Evolutionary conservation across 2,113 vertebrate species (phyloP), one percentile per base, ranked within the genome.

Genomic region (Struthio camelus): DNA sequence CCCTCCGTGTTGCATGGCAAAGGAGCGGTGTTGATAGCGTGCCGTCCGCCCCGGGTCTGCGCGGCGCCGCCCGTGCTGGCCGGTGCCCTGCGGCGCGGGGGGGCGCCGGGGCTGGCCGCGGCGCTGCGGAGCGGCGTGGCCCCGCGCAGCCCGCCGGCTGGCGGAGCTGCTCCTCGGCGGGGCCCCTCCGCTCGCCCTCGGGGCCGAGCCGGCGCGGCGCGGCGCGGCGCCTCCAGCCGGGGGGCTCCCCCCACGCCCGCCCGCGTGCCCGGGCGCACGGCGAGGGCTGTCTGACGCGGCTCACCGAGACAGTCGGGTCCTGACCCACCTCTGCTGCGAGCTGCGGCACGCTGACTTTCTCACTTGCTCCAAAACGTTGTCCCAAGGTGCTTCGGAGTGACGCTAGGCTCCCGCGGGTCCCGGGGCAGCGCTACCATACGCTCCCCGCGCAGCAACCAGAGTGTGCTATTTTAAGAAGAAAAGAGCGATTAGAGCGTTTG

Each of bases 401-500:
- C 84, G 7, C 14, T 0, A 14, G 90, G 58, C 82, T 54, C 80
- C 2, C 24, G 87, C 32, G n/a, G 71, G 72, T 86, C 72, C 92
- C 15, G 85, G 89, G 59, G 80, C 18, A 54, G 51, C n/a, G 44
- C 71, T 67, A 85, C 64, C 80, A 59, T 14, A 24, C 17, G 32
- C 54, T 80, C 66, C 81, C 59, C 12, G 75, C 23, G n/a, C 4
- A 50, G 85, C 76, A 48, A 56, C 62, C 76, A 27, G 32, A 94
- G 54, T 5, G 3, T 77, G 80, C 95, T 95, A 93, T 94, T 94
- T 93, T 92, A 20, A 84, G 93, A 86, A 76, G 58, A 62, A 87
- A 95, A 82, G 88, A 82, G 83, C n/a, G 93, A 94, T 83, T 85
- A 61, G 90, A 92, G 88, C 85, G 77, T 95, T 96, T 93, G 94